These are phyloP conservation scores for Acanthaster planci DNA, from an alignment of 35 echinoderm and acorn worm species.

Conservation along the genomic window DNA sequence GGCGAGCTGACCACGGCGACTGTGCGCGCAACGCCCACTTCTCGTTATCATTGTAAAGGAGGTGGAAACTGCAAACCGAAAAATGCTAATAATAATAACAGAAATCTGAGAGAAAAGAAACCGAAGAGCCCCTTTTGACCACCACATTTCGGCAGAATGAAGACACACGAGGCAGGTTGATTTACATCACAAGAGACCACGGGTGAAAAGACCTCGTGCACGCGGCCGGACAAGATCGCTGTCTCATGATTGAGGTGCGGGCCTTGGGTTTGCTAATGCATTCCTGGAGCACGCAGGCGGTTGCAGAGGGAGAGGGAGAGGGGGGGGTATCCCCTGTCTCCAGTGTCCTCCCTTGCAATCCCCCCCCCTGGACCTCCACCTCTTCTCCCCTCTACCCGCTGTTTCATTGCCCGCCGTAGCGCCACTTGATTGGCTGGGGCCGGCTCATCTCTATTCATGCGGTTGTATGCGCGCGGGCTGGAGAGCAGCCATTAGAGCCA, in stretches of 20 bases:
- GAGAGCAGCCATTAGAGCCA: slow-evolving; percentile 5
- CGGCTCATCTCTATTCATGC: slow-evolving; percentile 24
- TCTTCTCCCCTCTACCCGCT: not conserved
- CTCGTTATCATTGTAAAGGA: no score
- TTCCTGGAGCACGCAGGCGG: not conserved
- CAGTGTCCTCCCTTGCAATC: not conserved
- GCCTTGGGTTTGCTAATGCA: not conserved
- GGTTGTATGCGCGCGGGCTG: not conserved
- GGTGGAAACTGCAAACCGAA: not conserved
- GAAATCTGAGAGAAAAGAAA: not conserved
- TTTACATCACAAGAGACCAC: slow-evolving; percentile 23
- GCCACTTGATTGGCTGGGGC: slow-evolving; percentile 1
- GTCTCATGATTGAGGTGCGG: not conserved
- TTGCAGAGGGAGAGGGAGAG: not conserved
- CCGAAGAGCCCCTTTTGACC: not conserved
- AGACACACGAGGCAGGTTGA: not conserved
- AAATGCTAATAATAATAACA: not conserved
- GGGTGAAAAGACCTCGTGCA: not conserved
- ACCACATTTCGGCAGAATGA: not conserved
- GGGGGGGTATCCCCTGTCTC: no score
- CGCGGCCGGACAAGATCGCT: slow-evolving; percentile 18
- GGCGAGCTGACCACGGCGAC: no score
- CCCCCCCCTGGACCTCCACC: not conserved
- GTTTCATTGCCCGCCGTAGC: slow-evolving; percentile 6
- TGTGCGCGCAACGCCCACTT: no score